Evolutionary conservation across 2,797 vertebrate species (phyloP).

Genomic region (Acanthurus tractus): DNA sequence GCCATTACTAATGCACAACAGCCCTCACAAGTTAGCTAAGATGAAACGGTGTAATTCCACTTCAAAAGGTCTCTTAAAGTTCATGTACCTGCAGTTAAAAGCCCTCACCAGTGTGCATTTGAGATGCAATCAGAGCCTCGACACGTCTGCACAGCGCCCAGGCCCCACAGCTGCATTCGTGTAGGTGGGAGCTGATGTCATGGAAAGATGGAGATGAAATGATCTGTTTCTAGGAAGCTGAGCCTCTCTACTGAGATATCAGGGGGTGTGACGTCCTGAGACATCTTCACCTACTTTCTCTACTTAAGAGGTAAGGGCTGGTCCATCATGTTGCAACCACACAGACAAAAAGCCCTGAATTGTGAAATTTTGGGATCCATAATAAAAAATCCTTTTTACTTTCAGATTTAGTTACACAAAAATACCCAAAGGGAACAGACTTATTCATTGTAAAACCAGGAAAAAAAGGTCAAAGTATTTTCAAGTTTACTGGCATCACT

Average conservation of each 20-base stretch:
- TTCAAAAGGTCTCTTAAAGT: conserved; percentile 47
- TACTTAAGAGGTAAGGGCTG: conserved; percentile 12
- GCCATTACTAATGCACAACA: background rate
- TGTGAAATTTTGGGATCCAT: conserved; percentile 1
- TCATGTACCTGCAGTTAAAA: conserved; percentile 47
- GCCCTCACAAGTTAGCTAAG: background rate
- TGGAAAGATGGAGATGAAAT: conserved; percentile 78
- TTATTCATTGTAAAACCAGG: conserved; percentile 14
- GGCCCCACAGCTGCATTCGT: conserved; percentile 57
- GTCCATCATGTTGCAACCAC: conserved; percentile 11
- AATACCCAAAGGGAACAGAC: background rate
- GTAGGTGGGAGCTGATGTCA: conserved; percentile 76
- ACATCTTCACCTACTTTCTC: conserved; percentile 59
- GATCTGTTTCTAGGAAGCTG: conserved; percentile 64
- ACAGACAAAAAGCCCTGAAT: background rate
- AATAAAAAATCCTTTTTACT: background rate
- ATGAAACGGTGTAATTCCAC: background rate
- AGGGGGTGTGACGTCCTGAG: conserved; percentile 30
- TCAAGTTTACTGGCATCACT: background rate
- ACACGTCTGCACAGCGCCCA: conserved; percentile 58
- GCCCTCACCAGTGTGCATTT: conserved; percentile 19
- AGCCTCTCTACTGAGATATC: conserved; percentile 44
- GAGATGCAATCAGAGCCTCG: conserved; percentile 68
- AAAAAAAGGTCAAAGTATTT: background rate
- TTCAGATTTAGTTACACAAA: background rate